phyloP scores from a whole-genome alignment of 2,797 vertebrate species.

The Thunnus albacares region DNA sequence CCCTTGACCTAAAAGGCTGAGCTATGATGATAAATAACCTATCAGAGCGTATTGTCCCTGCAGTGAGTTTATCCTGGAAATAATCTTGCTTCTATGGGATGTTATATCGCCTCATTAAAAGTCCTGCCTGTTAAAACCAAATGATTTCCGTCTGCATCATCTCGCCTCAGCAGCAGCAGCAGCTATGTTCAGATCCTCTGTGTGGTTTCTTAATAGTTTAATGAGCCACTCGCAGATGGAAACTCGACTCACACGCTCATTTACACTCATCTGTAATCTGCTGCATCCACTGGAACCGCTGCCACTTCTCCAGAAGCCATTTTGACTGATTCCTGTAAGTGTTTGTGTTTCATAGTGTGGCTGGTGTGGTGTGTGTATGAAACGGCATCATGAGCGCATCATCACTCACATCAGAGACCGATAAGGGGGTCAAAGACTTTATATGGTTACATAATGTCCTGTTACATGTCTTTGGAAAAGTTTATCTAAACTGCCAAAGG shows the following conservation, averaged over 20 bases:
- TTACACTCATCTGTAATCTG: constrained; percentile 41
- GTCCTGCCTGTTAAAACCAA: too few relatives aligned
- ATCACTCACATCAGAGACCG: not conserved
- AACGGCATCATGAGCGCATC: constrained; percentile 1
- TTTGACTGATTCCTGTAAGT: constrained; percentile 29
- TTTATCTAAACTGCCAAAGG: not conserved
- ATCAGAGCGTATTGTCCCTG: too few relatives aligned
- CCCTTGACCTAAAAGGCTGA: too few relatives aligned
- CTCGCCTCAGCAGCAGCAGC: too few relatives aligned
- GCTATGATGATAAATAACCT: too few relatives aligned
- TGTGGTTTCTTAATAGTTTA: constrained; percentile 53
- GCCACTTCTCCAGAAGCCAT: constrained; percentile 16
- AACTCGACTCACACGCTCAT: constrained; percentile 33
- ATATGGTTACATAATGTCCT: constrained; percentile 3
- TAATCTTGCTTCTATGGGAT: too few relatives aligned
- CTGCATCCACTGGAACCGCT: constrained; percentile 20
- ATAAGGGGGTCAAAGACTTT: not conserved
- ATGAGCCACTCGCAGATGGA: constrained; percentile 36
- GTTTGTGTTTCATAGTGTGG: constrained; percentile 20
- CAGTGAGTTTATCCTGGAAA: too few relatives aligned
- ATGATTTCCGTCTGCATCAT: too few relatives aligned
- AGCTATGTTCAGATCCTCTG: constrained; percentile 4
- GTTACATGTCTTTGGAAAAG: constrained; percentile 25
- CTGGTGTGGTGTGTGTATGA: not conserved
- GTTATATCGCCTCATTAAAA: too few relatives aligned